Evolutionary conservation across 2,888 invertebrate genomes (phyloP).

Genomic region (Stenoptilia bipunctidactyla): DNA sequence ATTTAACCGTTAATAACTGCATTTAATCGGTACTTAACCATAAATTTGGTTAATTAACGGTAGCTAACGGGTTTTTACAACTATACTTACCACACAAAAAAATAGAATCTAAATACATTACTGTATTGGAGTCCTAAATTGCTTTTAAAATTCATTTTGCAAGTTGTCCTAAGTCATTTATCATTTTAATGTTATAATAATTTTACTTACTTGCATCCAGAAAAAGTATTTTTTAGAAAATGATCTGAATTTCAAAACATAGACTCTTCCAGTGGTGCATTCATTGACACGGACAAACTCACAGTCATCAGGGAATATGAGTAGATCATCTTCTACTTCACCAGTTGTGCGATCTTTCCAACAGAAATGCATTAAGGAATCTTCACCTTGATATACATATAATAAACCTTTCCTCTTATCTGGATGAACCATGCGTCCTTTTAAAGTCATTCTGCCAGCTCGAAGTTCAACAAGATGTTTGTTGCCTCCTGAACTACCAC

Average conservation of each 20-base stretch:
- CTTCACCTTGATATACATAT: slow-evolving; percentile 96
- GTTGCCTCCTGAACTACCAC: slow-evolving; percentile 84
- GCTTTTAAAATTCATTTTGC: no score
- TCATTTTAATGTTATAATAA: not conserved
- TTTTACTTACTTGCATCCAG: slow-evolving; percentile 90
- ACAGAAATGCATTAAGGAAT: slow-evolving; percentile 98
- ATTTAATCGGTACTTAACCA: no score
- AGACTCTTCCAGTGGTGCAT: slow-evolving; percentile 96
- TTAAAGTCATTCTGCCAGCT: slow-evolving; percentile 96
- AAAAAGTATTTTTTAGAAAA: slow-evolving; percentile 95
- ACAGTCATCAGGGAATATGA: slow-evolving; percentile 98
- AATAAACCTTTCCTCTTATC: slow-evolving; percentile 95
- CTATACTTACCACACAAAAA: no score
- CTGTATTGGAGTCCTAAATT: no score
- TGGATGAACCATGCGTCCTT: slow-evolving; percentile 93
- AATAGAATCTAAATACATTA: no score
- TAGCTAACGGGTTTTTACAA: no score
- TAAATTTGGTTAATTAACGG: no score
- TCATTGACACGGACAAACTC: slow-evolving; percentile 95
- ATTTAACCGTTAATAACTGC: no score
- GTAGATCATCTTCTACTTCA: slow-evolving; percentile 95
- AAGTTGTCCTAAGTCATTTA: no score
- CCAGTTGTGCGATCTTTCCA: slow-evolving; percentile 98
- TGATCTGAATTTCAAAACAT: slow-evolving; percentile 95
- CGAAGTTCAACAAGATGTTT: slow-evolving; percentile 95